Evolutionary conservation across 2,888 invertebrate genomes (phyloP).

Genomic region (Sphaeridia pumilis): DNA sequence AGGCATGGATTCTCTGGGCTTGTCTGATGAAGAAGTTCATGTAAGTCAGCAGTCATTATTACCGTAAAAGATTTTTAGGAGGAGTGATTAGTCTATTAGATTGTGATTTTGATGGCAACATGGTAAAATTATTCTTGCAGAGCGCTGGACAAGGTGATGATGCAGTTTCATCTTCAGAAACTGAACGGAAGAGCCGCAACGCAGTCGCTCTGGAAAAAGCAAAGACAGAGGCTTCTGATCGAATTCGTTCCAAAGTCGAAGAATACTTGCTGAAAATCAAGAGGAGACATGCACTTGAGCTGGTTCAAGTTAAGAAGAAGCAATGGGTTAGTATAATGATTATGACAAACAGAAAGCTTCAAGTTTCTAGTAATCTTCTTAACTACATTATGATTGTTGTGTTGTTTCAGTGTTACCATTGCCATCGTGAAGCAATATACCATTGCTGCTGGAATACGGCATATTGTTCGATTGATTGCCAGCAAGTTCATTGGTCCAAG

Average conservation of each 20-base stretch:
- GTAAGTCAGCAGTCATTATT: conserved; percentile 13
- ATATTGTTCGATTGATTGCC: conserved; percentile 71
- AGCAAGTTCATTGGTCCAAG: conserved; percentile 66
- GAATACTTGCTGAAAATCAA: conserved; percentile 47
- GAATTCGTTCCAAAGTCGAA: conserved; percentile 39
- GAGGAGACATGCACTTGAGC: conserved; percentile 53
- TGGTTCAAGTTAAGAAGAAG: conserved; percentile 62
- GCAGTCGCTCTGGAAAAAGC: conserved; percentile 28
- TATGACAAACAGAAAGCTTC: too few relatives aligned
- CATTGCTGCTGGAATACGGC: conserved; percentile 84
- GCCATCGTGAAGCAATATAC: conserved; percentile 71
- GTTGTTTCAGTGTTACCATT: conserved; percentile 60
- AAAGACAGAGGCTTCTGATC: not conserved
- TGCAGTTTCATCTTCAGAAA: conserved; percentile 46
- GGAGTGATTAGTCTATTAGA: too few relatives aligned
- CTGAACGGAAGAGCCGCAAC: conserved; percentile 43
- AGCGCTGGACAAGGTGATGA: too few relatives aligned
- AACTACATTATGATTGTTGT: conserved; percentile 2
- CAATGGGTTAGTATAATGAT: conserved; percentile 57
- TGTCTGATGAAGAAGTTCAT: conserved; percentile 30
- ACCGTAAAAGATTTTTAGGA: too few relatives aligned
- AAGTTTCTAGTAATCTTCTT: too few relatives aligned
- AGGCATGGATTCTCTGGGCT: conserved; percentile 20
- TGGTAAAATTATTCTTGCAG: too few relatives aligned
- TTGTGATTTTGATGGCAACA: too few relatives aligned